Evolutionary conservation across 2,797 vertebrate species (phyloP), one percentile per base, ranked within the genome.

Genomic region (Hafferia zeledoni): DNA sequence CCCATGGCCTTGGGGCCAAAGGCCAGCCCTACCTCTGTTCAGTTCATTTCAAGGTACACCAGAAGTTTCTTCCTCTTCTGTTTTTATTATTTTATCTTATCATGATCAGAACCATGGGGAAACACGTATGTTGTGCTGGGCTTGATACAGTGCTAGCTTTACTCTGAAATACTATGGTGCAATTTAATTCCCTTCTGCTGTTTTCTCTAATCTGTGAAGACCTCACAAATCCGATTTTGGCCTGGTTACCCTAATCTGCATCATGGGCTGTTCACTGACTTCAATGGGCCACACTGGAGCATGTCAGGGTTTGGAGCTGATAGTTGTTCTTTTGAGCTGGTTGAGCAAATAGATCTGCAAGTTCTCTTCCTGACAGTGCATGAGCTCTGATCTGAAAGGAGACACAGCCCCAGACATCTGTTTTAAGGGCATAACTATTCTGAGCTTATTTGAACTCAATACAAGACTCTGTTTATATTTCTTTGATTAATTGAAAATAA

Each of bases 401-500:
- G 44, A 85, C 91, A 84, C 96, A 93, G 91, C 86, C 72, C 81
- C 57, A 91, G 72, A 95, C 93, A 95, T 95, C 90, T 97, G 94
- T 93, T 96, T 95, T 82, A 81, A 77, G 53, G n/a, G n/a, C 52
- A 71, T 64, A 89, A 64, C 41, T 93, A 47, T 74, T 94, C 75
- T 33, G 79, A 70, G 74, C 65, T 90, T 94, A 95, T 91, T 94
- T 96, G 94, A 95, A 95, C 89, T 95, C 33, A 39, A 31, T 82
- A 75, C 61, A 57, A 79, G 68, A 17, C 68, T 85, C 71, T 96
- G 94, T 96, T 96, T 96, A 88, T 94, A 91, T 96, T 92, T 88
- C 94, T 89, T 65, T 92, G 74, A 94, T 96, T 95, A 97, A 97
- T 87, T 96, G 94, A 94, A 96, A 97, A 90, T 95, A 97, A 91